Conservation (phyloP, 1,140 invertebrate genomes). For the Sesamia nonagrioides region DNA sequence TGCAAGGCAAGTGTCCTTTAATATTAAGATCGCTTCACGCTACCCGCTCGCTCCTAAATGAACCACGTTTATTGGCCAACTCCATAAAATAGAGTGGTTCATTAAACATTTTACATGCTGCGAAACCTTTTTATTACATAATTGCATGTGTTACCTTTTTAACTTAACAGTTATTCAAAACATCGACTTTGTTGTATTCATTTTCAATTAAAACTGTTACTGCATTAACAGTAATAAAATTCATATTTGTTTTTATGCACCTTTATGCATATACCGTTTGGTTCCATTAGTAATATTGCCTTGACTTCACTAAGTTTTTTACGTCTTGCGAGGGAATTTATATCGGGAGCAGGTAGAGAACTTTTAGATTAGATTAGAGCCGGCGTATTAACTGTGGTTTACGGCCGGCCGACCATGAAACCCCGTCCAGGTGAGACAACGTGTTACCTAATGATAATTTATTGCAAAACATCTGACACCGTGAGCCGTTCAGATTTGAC, state of each 20-base stretch:
- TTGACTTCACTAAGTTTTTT: conserved; percentile 61
- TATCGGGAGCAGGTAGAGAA: conserved; percentile 68
- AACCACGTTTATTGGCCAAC: conserved; percentile 77
- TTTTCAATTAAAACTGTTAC: conserved; percentile 66
- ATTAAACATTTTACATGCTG: conserved; percentile 73
- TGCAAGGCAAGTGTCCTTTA: conserved; percentile 81
- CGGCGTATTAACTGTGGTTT: conserved; percentile 69
- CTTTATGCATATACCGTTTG: conserved; percentile 58
- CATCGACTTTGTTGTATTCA: conserved; percentile 63
- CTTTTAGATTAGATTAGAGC: conserved; percentile 74
- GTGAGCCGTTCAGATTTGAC: conserved; percentile 65
- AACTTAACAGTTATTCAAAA: conserved; percentile 62
- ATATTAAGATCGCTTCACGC: conserved; percentile 71
- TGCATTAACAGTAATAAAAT: conserved; percentile 66
- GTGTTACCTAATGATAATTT: conserved; percentile 83
- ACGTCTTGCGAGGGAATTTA: conserved; percentile 60
- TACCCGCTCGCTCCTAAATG: conserved; percentile 72
- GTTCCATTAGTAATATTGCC: conserved; percentile 58
- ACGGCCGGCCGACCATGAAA: conserved; percentile 70
- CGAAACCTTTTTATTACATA: conserved; percentile 79
- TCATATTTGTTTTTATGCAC: conserved; percentile 67
- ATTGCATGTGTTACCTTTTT: conserved; percentile 68
- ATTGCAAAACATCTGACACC: conserved; percentile 74
- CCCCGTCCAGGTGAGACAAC: conserved; percentile 67
- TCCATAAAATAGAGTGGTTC: conserved; percentile 83